Evolutionary conservation across 2,797 vertebrate genomes (phyloP).

Genomic region (Chrosomus eos): DNA sequence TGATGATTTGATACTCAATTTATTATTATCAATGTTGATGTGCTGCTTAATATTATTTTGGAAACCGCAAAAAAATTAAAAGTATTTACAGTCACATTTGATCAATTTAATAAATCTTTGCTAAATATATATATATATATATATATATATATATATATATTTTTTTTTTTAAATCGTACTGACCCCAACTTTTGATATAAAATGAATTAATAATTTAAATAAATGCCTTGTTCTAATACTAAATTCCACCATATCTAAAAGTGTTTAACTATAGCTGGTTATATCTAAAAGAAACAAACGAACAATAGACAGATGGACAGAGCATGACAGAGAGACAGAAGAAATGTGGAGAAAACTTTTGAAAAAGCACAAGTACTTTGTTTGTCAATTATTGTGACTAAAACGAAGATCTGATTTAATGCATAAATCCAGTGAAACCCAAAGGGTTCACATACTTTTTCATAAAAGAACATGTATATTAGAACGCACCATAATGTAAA

Average conservation of each 20-base stretch:
- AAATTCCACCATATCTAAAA: neutral
- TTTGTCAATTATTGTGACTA: neutral
- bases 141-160: too few species aligned
- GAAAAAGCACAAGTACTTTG: too few species aligned
- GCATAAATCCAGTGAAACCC: neutral
- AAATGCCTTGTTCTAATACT: neutral
- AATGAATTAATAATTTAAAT: neutral
- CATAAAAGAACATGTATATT: neutral
- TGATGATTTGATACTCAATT: too few species aligned
- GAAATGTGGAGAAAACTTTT: neutral
- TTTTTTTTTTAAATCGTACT: neutral
- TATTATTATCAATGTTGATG: too few species aligned
- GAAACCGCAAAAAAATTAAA: too few species aligned
- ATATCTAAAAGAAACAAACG: too few species aligned
- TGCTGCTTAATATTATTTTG: too few species aligned
- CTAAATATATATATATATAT: too few species aligned
- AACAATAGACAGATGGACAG: constrained; percentile 5
- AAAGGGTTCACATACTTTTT: neutral
- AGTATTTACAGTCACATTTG: too few species aligned
- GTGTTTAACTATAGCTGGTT: neutral
- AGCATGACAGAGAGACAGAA: neutral
- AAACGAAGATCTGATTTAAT: neutral
- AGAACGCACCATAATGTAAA: neutral
- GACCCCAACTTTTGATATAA: neutral
- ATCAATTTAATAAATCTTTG: too few species aligned